Evolutionary conservation across 2,797 vertebrate genomes (phyloP).

Genomic region (Sebastes kiyomatsui): DNA sequence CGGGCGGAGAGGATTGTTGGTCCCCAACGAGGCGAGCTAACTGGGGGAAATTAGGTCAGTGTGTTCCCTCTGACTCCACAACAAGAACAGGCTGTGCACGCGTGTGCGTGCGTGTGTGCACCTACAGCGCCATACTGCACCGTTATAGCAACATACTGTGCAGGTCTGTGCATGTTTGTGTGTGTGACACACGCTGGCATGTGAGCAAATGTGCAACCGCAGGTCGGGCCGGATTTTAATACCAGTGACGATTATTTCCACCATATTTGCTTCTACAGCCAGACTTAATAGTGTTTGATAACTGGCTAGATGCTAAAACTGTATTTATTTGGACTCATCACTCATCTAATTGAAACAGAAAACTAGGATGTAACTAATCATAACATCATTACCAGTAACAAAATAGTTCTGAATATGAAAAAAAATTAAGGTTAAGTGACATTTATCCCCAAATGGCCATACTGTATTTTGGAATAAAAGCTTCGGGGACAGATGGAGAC

Average conservation of each 20-base stretch:
- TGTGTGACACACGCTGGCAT: constrained; percentile 8
- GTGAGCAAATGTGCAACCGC: not conserved
- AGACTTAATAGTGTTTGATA: not conserved
- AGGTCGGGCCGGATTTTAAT: not conserved
- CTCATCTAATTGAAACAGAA: constrained; percentile 28
- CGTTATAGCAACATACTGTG: constrained; percentile 27
- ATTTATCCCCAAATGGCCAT: constrained; percentile 58
- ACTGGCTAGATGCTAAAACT: not conserved
- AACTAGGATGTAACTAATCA: constrained; percentile 61
- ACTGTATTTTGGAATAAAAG: constrained; percentile 39
- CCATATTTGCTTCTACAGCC: not conserved
- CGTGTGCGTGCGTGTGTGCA: constrained; percentile 31
- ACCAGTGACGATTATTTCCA: constrained; percentile 7
- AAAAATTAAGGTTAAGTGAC: constrained; percentile 57
- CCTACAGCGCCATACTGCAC: constrained; percentile 39
- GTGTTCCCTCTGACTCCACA: constrained; percentile 79
- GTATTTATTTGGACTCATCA: constrained; percentile 18
- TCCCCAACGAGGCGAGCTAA: constrained; percentile 80
- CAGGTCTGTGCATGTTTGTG: constrained; percentile 24
- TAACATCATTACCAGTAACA: constrained; percentile 46
- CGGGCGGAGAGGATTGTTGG: constrained; percentile 75
- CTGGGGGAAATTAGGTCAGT: constrained; percentile 83
- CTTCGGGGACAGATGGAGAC: constrained; percentile 65
- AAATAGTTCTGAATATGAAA: constrained; percentile 48
- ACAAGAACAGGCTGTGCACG: constrained; percentile 62